Evolutionary conservation across 2,888 invertebrate species (phyloP), one percentile per base, ranked within the genome.

Genomic region (Erynnis tages): DNA sequence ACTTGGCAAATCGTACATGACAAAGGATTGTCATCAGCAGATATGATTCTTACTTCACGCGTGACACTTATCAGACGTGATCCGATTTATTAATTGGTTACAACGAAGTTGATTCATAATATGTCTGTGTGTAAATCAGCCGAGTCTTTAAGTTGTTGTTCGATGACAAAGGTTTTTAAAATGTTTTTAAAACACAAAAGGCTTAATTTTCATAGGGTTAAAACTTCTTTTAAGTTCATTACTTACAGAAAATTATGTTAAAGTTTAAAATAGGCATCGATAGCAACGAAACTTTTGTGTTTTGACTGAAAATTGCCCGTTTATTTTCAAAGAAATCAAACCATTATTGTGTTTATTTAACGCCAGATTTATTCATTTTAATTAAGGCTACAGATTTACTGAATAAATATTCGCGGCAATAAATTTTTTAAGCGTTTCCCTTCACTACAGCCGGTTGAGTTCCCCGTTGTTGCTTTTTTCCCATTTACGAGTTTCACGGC

Each of bases 401-500:
- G 21, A 21, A 38, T 29, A 29, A 47, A 37, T 47, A 38, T 48
- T 48, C 23, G 10, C 17, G 49, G 34, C 34, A 35, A 43, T 50
- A 50, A 43, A 29, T 48, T 27, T 25, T 49, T 44, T 16, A 27
- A 21, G 11, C 27, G 30, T 56, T 76, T 76, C 83, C 76, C 88
- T 62, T 76, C 88, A 79, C 87, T 87, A 86, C 71, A 73, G 80
- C 73, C 78, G 79, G 83, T 86, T 83, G 78, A 85, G 80, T 80
- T 85, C 81, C 79, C 76, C 80, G 87, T 82, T 89, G 88, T 89
- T 88, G 87, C 88, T 88, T 89, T 88, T 89, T 88, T 86, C 85
- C 88, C 88, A 88, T 89, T 89, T 88, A 88, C 88, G 87, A 88
- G 88, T 87, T 89, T 87, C 88, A 89, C 87, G 85, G 87, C 86